Evolutionary conservation across 2,888 invertebrate species (phyloP).

Genomic region (Scrobipalpa atriplicella): DNA sequence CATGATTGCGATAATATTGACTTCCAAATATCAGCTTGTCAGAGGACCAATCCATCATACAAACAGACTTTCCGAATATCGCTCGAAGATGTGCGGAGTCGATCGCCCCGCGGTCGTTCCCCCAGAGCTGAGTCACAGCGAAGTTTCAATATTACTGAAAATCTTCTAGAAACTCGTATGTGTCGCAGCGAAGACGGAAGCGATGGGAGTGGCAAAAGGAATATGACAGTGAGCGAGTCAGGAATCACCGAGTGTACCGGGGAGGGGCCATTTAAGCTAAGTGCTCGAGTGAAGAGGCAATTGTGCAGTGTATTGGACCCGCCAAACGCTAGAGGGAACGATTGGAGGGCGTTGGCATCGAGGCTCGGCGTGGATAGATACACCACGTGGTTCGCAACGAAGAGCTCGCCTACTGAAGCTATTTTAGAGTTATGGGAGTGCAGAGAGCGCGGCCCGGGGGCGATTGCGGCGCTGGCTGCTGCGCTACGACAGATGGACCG

Average conservation of each 20-base stretch:
- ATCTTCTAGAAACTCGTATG: constrained; percentile 74
- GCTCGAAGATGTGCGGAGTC: constrained; percentile 71
- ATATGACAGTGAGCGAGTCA: constrained; percentile 83
- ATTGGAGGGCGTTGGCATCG: constrained; percentile 98
- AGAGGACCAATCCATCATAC: constrained; percentile 76
- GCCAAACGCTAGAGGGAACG: constrained; percentile 95
- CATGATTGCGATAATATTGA: constrained; percentile 81
- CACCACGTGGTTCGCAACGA: constrained; percentile 98
- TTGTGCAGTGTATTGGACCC: constrained; percentile 90
- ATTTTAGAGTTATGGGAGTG: constrained; percentile 98
- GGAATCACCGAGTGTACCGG: constrained; percentile 84
- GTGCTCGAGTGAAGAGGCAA: constrained; percentile 80
- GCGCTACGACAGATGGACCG: constrained; percentile 73
- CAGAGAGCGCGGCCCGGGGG: constrained; percentile 91
- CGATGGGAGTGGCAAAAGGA: constrained; percentile 74
- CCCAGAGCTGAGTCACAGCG: constrained; percentile 76
- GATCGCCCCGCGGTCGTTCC: constrained; percentile 74
- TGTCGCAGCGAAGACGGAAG: constrained; percentile 75
- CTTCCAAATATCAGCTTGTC: constrained; percentile 74
- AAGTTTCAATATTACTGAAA: constrained; percentile 77
- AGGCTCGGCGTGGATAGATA: constrained; percentile 96
- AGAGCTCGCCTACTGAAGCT: constrained; percentile 97
- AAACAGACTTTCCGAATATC: constrained; percentile 79
- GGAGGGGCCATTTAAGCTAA: constrained; percentile 84
- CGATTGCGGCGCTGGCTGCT: constrained; percentile 87